Percentiles rank a stretch among this genome's conserved stretches.
Conservation (phyloP, 2,797 vertebrate species). For the Hipposideros larvatus region DNA sequence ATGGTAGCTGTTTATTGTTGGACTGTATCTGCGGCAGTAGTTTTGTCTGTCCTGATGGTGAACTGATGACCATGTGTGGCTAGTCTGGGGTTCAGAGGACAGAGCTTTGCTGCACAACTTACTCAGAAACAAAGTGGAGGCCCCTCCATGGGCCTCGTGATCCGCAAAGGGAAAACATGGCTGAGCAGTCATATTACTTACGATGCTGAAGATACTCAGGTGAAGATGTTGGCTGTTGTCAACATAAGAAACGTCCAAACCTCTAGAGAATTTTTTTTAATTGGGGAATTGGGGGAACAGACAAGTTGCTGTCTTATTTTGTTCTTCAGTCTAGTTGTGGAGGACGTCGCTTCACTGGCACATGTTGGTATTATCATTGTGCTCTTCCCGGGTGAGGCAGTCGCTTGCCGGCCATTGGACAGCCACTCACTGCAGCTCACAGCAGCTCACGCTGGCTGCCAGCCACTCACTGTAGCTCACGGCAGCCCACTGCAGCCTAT, state of each 20-base stretch:
- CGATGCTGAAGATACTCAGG: background rate
- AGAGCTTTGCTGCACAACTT: background rate
- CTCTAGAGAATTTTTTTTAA: background rate
- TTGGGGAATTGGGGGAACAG: no score
- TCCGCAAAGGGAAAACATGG: background rate
- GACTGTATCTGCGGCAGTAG: background rate
- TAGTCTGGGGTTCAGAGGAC: background rate
- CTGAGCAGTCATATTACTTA: background rate
- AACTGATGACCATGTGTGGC: background rate
- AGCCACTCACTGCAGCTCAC: no score
- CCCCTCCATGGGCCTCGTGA: background rate
- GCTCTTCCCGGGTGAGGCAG: no score
- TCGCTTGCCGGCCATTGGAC: no score
- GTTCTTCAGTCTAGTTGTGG: no score
- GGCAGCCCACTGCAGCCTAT: no score
- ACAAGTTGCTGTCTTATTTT: no score
- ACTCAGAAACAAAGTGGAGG: background rate
- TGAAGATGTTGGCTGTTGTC: background rate
- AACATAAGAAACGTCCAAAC: background rate
- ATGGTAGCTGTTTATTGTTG: background rate
- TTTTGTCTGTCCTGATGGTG: background rate
- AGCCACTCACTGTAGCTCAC: no score
- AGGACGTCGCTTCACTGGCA: no score
- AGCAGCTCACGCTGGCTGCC: no score
- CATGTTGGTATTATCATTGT: no score